Base-by-base conservation (phyloP, 2,888 invertebrate genomes). In the Eupithecia vulgata region DNA sequence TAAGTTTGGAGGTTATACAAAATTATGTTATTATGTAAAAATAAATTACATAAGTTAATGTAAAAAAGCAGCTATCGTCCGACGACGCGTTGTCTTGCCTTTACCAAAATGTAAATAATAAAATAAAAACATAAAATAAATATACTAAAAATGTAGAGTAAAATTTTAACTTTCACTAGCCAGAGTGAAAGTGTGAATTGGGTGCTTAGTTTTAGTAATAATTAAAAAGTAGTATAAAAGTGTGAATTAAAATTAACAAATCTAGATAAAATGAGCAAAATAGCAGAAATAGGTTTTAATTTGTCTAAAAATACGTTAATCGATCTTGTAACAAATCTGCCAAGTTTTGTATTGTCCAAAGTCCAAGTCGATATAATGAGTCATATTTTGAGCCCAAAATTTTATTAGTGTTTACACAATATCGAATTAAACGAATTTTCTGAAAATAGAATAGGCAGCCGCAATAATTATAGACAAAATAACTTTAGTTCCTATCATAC, bases 61-160 rank as follows among this genome's bases (percentile, higher is more conserved):
- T 70, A 45, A 57, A 52, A 70, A 82, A 88, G 79, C 91, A 92
- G 93, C 93, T 92, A 91, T 88, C 77, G 91, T 87, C 85, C 89
- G 92, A 91, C 91, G 84, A 83, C 80, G 78, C 85, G 81, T 81
- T 85, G 85, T 92, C 92, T 93, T 93, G 92, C 92, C 92, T 86
- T 87, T 86, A 84, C 77, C 81, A 81, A 82, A 83, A 81, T 84
- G 81, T 83, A 80, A 67, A 78, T 79, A 80, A 73, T 62, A 52
- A 78, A 65, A 77, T 64, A 73, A 59, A 62, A 81, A 73, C 48
- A 73, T 71, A 74, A 48, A 52, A 65, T 67, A 69, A 59, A 45
- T 52, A 52, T 12, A 25, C 13, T 30, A 70, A 81, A 66, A 81
- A 65, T 76, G 77, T 75, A 73, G 73, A 74, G 75, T 75, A 76